Conservation (phyloP, 2,797 vertebrate genomes). For the Spea hammondii region DNA sequence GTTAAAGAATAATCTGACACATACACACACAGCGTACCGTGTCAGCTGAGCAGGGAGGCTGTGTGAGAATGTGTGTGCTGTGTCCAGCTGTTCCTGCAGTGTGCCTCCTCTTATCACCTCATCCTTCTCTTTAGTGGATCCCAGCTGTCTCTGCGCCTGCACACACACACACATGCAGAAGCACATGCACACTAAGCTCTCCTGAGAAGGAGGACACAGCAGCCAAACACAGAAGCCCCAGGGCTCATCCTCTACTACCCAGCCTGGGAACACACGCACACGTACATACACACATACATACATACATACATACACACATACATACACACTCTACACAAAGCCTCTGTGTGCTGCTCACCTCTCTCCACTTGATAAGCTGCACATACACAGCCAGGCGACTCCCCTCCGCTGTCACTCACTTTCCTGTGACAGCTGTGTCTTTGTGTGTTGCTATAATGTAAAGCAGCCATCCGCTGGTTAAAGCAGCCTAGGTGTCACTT, state of each 20-base stretch:
- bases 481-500: not conserved
- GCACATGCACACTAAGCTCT: slow-evolving; percentile 10
- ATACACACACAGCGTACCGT: slow-evolving; percentile 1
- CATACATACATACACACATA: no score
- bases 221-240: not conserved
- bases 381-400: slow-evolving; percentile 18
- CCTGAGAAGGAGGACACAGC: slow-evolving; percentile 8
- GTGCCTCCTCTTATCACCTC: slow-evolving; percentile 13
- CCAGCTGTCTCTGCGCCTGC: slow-evolving; percentile 22
- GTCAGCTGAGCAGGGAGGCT: not conserved
- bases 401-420: slow-evolving; percentile 27
- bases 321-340: not conserved
- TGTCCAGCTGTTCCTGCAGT: slow-evolving; percentile 15
- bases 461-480: slow-evolving; percentile 20
- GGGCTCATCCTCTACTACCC: slow-evolving; percentile 11
- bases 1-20: not conserved
- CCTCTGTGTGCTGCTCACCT: not conserved
- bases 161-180: not conserved
- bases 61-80: slow-evolving; percentile 3
- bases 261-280: not conserved
- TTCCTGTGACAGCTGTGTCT: slow-evolving; percentile 38
- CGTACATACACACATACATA: no score
- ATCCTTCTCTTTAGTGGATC: slow-evolving; percentile 1
- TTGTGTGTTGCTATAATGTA: slow-evolving; percentile 16
- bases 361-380: not conserved